Evolutionary conservation across 2,888 invertebrate genomes (phyloP).

Genomic region (Agrochola litura): DNA sequence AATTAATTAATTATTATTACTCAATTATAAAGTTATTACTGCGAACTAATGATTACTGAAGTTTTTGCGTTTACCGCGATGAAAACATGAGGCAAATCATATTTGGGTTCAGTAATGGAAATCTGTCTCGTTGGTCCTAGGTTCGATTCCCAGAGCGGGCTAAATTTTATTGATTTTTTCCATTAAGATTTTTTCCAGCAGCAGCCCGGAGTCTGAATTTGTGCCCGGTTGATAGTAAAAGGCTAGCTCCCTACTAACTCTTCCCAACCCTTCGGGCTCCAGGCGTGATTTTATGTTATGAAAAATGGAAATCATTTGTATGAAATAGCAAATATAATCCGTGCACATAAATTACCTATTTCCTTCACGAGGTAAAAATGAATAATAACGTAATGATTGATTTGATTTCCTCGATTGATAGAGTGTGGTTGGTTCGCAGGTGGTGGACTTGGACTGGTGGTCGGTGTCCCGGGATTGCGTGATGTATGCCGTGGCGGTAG

Average conservation of each 20-base stretch:
- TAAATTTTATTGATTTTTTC: neutral
- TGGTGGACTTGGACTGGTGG: slow-evolving; percentile 94
- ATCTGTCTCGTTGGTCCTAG: neutral
- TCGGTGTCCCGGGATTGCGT: slow-evolving; percentile 94
- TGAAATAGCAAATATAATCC: neutral
- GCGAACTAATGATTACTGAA: neutral
- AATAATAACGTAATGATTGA: neutral
- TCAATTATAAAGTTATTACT: neutral
- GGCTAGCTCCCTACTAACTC: neutral
- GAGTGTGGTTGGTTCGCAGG: slow-evolving; percentile 81
- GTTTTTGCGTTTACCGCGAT: neutral
- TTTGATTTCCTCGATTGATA: slow-evolving; percentile 10
- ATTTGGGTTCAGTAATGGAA: neutral
- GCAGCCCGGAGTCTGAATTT: neutral
- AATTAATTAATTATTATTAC: neutral
- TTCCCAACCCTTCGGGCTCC: neutral
- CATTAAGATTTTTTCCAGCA: neutral
- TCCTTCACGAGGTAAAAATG: neutral
- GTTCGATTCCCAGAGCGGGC: neutral
- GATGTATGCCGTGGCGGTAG: slow-evolving; percentile 93
- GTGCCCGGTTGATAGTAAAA: neutral
- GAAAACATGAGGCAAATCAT: neutral
- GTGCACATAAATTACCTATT: neutral
- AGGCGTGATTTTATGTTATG: neutral
- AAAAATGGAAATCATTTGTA: neutral